Conservation (phyloP, 2,888 invertebrate genomes). For the Ceriagrion tenellum region DNA sequence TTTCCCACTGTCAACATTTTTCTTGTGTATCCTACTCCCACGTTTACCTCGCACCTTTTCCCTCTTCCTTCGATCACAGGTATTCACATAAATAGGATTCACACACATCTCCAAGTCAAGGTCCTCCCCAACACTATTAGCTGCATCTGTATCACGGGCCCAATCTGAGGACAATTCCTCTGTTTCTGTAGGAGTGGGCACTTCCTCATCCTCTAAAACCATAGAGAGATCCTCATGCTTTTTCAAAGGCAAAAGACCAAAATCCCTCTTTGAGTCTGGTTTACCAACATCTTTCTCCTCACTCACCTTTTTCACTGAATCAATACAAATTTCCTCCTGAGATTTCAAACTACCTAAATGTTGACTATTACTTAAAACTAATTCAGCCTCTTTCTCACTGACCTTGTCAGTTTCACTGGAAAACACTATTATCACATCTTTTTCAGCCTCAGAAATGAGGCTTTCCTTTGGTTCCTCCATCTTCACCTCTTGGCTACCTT, state of each 20-base stretch:
- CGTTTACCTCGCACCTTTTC: conserved; percentile 33
- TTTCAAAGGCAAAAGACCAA: conserved; percentile 30
- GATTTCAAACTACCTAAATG: conserved; percentile 78
- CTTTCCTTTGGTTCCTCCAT: conserved; percentile 56
- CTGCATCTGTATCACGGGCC: conserved; percentile 87
- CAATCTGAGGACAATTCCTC: conserved; percentile 85
- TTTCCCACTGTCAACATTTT: not conserved
- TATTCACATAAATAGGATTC: conserved; percentile 79
- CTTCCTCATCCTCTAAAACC: conserved; percentile 56
- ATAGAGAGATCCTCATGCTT: conserved; percentile 37
- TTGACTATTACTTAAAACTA: conserved; percentile 80
- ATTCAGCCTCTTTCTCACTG: conserved; percentile 77
- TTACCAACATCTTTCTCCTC: not conserved
- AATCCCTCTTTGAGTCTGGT: conserved; percentile 40
- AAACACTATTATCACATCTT: conserved; percentile 45
- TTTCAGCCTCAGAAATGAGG: not conserved
- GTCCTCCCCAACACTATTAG: conserved; percentile 84
- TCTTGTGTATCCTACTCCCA: conserved; percentile 18
- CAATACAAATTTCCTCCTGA: conserved; percentile 74
- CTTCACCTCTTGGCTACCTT: conserved; percentile 27
- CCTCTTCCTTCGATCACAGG: conserved; percentile 71
- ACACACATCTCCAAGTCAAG: conserved; percentile 83
- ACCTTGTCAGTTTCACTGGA: not conserved
- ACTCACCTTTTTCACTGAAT: conserved; percentile 75
- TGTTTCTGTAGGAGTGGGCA: conserved; percentile 55